Base-by-base conservation (phyloP, 2,797 vertebrate species). In the Phrynocephalus guinanensis region DNA sequence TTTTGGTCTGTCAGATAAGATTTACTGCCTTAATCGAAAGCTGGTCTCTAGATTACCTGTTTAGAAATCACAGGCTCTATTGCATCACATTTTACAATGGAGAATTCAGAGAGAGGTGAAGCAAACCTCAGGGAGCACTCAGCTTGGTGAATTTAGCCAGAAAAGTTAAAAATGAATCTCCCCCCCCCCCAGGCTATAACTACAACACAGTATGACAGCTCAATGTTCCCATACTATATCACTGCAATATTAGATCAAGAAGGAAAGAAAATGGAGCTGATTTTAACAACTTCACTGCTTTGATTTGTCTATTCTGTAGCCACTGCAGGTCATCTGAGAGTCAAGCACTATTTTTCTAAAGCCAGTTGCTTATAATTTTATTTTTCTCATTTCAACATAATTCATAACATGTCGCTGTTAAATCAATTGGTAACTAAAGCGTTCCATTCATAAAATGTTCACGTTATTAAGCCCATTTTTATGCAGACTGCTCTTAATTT, bases 1-100 rank as follows among this genome's bases (percentile, higher is more conserved):
- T 83, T 86, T 86, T 92, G 85, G 75, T 86, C 75, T 20, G 13
- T 63, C 60, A 63, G 60, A 73, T 80, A 91, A 86, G 88, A 48
- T 30, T 83, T 60, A 83, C 44, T 22, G 9, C 77, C 81, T 22
- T 82, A 63, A 63, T 15, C 56, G 9, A 81, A 92, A 91, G 13
- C 3, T 38, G 80, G 1, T 91, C 76, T 86, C 81, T 84, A 71
- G 75, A 3, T 26, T 3, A 70, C 18, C 13, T 87, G 71, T 30
- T 3, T n/a, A 86, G 26, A 83, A 83, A 86, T 72, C 75, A 86
- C 68, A 50, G 60, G n/a, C 2, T n/a, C 33, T 86, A 13, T 24
- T 60, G 1, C 15, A 78, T 52, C 50, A 11, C 6, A 8, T 38
- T 81, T 56, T 20, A 82, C 63, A 16, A 20, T 11, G 33, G 66